phyloP scores from a whole-genome alignment of 2,888 invertebrate species.

The Noctua pronuba region DNA sequence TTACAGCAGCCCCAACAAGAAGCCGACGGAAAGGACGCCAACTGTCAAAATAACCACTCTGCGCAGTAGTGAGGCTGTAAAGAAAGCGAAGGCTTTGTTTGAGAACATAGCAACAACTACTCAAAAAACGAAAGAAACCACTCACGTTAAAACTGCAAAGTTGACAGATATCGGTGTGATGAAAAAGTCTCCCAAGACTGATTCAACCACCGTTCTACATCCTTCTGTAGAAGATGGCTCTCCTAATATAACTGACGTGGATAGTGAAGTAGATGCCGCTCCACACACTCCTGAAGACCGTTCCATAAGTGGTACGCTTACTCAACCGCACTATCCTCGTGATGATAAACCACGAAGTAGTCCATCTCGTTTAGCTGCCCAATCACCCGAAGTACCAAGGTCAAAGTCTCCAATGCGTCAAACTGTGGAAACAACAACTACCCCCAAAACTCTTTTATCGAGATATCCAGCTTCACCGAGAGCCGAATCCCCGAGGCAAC shows the following conservation, averaged over 20 bases:
- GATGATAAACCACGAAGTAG: constrained; percentile 75
- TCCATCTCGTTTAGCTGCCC: constrained; percentile 71
- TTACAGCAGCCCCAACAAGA: constrained; percentile 70
- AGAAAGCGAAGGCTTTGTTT: constrained; percentile 93
- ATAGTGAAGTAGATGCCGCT: constrained; percentile 72
- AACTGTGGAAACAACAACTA: constrained; percentile 72
- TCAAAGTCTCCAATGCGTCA: constrained; percentile 78
- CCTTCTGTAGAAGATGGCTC: constrained; percentile 75
- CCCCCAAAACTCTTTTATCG: constrained; percentile 70
- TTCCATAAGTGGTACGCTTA: constrained; percentile 67
- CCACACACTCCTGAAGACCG: constrained; percentile 65
- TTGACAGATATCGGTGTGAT: constrained; percentile 87
- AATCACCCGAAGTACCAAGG: constrained; percentile 76
- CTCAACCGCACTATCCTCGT: constrained; percentile 61
- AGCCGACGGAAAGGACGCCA: constrained; percentile 75
- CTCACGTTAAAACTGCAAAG: constrained; percentile 79
- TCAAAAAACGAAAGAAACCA: constrained; percentile 76
- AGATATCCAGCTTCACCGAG: constrained; percentile 73
- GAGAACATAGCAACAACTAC: constrained; percentile 91
- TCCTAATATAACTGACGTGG: constrained; percentile 70
- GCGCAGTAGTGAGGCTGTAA: constrained; percentile 92
- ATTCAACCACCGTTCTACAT: constrained; percentile 74
- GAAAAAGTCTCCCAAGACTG: constrained; percentile 80
- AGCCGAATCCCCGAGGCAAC: constrained; percentile 76
- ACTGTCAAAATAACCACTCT: constrained; percentile 84